Conservation (phyloP, 2,888 invertebrate species). For the Phrixothrix hirtus region DNA sequence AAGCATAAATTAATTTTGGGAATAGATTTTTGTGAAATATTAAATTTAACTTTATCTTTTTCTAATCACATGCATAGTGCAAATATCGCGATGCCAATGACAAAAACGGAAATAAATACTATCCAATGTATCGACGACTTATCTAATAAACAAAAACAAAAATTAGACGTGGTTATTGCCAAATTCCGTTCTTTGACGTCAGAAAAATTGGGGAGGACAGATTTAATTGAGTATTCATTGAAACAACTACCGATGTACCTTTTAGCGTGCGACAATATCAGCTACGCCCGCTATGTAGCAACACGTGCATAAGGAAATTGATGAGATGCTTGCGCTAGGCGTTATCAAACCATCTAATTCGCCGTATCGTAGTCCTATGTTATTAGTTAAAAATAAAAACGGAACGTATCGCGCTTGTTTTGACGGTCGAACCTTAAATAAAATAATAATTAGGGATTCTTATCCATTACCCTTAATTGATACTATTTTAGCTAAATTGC, state of each 20-base stretch:
- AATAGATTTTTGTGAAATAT: too few species aligned
- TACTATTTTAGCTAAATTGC: slow-evolving; percentile 2
- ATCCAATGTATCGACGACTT: too few species aligned
- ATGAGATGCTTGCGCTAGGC: not conserved
- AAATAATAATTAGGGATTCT: not conserved
- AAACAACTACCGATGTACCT: not conserved
- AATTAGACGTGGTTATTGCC: too few species aligned
- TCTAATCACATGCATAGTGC: too few species aligned
- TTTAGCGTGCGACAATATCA: not conserved
- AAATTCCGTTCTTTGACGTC: too few species aligned
- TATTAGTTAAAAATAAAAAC: not conserved
- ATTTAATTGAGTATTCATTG: too few species aligned
- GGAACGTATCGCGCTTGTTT: not conserved
- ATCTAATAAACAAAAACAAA: too few species aligned
- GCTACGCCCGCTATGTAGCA: not conserved
- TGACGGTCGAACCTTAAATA: not conserved
- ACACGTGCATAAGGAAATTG: not conserved
- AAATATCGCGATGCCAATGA: too few species aligned
- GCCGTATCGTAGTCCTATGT: slow-evolving; percentile 1
- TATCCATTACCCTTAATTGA: not conserved
- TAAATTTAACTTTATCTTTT: too few species aligned
- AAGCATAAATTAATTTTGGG: too few species aligned
- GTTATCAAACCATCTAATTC: not conserved
- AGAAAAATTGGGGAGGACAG: too few species aligned
- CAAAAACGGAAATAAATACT: too few species aligned